Percentiles rank a stretch among this genome's conserved stretches.
Conservation (phyloP, 1,140 invertebrate species). For the Mactra quadrangularis region DNA sequence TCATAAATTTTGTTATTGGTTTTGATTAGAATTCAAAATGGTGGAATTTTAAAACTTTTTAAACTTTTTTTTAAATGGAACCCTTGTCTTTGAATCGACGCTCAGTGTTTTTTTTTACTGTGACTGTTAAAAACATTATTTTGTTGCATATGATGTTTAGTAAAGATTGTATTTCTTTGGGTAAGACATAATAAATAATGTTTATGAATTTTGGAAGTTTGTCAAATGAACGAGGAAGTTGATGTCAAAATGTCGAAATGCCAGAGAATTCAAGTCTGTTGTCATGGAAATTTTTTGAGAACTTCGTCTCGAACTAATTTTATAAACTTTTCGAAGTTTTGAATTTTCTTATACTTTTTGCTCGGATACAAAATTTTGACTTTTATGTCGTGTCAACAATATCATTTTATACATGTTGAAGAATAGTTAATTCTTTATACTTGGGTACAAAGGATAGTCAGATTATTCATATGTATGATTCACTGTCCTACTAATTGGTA, state of each 20-base stretch:
- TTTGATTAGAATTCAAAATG: slow-evolving; percentile 55
- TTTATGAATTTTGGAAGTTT: slow-evolving; percentile 30
- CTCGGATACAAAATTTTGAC: background rate
- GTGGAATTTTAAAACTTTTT: slow-evolving; percentile 52
- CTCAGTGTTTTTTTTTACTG: too few relatives aligned
- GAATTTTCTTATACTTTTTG: background rate
- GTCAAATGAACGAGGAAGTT: slow-evolving; percentile 42
- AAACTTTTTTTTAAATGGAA: too few relatives aligned
- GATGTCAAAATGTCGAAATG: slow-evolving; percentile 44
- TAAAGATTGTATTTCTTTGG: too few relatives aligned
- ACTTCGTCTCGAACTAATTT: slow-evolving; percentile 1
- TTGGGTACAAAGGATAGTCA: too few relatives aligned
- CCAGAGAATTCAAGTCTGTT: slow-evolving; percentile 4
- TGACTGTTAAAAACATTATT: too few relatives aligned
- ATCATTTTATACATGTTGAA: too few relatives aligned
- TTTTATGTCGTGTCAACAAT: too few relatives aligned
- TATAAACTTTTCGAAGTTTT: background rate
- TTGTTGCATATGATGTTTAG: too few relatives aligned
- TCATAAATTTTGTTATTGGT: slow-evolving; percentile 1
- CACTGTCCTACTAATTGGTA: too few relatives aligned
- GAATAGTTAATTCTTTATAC: too few relatives aligned
- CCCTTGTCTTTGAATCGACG: background rate
- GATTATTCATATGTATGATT: too few relatives aligned
- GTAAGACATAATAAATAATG: background rate
- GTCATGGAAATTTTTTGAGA: slow-evolving; percentile 15